Percentiles rank a stretch among this genome's conserved stretches.
Conservation (phyloP, 2,113 vertebrate genomes). For the Mastomys natalensis region DNA sequence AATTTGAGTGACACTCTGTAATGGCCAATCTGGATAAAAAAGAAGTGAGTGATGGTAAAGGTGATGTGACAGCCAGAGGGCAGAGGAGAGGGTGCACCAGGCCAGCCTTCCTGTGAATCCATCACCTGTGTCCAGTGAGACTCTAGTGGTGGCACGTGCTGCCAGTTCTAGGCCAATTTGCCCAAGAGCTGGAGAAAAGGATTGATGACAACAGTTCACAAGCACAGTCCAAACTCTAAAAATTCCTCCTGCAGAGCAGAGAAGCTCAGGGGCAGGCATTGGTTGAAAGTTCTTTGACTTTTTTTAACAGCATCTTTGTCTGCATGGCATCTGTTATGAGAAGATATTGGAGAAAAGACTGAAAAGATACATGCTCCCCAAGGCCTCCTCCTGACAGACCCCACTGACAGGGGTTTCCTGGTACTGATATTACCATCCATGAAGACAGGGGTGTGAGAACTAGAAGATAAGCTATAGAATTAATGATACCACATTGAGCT, state of each 20-base stretch:
- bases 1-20: background rate
- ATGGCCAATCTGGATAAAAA: background rate
- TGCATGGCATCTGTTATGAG: background rate
- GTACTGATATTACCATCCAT: slow-evolving; percentile 93
- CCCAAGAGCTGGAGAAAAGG: background rate
- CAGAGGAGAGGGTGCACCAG: too few species aligned
- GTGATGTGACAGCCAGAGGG: background rate
- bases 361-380: background rate
- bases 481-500: slow-evolving; percentile 60
- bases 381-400: background rate
- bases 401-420: background rate
- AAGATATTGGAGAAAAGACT: background rate
- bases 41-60: background rate
- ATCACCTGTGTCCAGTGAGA: background rate
- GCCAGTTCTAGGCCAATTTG: background rate
- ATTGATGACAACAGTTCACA: background rate
- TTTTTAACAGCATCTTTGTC: background rate
- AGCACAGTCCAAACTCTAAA: background rate
- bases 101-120: background rate
- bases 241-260: background rate
- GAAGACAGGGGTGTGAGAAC: slow-evolving; percentile 94
- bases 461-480: slow-evolving; percentile 89
- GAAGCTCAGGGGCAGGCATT: background rate
- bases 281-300: background rate
- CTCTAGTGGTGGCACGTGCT: background rate